Conservation (phyloP, 2,113 vertebrate species). For the Eulemur rufifrons region DNA sequence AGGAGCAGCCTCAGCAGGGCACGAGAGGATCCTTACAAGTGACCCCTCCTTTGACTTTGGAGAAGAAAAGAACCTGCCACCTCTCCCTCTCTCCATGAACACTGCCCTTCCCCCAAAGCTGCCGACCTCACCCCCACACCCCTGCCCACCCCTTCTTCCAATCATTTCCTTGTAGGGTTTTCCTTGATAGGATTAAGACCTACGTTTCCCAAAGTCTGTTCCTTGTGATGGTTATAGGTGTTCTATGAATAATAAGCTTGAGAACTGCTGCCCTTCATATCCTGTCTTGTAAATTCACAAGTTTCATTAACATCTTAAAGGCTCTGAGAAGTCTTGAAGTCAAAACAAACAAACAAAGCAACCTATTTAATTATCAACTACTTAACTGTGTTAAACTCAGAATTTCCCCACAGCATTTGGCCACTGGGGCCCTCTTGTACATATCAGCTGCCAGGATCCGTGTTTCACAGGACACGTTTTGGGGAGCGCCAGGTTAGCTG, state of each 20-base stretch:
- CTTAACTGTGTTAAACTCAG: background rate
- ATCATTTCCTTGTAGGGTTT: background rate
- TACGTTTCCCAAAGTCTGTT: background rate
- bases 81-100: background rate
- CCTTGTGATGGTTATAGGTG: background rate
- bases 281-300: background rate
- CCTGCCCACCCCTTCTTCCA: background rate
- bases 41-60: background rate
- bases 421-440: background rate
- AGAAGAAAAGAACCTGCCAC: background rate
- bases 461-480: background rate
- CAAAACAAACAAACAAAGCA: background rate
- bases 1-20: background rate
- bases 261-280: background rate
- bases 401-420: background rate
- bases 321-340: background rate
- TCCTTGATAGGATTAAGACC: background rate
- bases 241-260: background rate
- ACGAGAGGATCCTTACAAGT: background rate
- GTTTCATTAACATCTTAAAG: background rate
- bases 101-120: background rate
- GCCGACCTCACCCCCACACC: background rate
- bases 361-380: background rate
- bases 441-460: background rate
- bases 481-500: background rate